These are phyloP conservation scores for Genyomyrus donnyi DNA, from an alignment of 2,113 vertebrate genomes.

Conservation along the genomic window DNA sequence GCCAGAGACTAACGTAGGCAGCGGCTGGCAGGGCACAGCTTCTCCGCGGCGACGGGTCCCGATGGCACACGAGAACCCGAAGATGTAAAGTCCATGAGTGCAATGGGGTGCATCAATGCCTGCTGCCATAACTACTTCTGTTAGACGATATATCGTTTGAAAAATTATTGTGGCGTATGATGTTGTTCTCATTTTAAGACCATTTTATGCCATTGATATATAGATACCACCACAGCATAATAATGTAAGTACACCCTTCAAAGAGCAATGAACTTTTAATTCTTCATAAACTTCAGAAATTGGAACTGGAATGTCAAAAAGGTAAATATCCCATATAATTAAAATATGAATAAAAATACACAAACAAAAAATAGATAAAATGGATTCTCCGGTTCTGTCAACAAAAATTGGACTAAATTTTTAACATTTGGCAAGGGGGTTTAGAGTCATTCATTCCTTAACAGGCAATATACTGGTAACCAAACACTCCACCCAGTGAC, in stretches of 20 bases:
- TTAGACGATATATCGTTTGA: neutral
- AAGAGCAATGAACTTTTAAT: neutral
- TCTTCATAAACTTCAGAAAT: neutral
- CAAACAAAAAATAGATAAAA: too few species aligned
- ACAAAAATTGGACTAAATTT: neutral
- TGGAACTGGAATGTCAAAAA: neutral
- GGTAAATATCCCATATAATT: too few species aligned
- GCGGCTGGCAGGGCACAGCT: neutral
- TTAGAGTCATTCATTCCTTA: neutral
- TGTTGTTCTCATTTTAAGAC: neutral
- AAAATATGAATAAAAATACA: too few species aligned
- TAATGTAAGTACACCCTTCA: neutral
- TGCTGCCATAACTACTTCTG: neutral
- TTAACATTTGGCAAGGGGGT: neutral
- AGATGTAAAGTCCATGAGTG: neutral
- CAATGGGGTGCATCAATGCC: neutral
- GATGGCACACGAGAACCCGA: neutral
- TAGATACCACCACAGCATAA: too few species aligned
- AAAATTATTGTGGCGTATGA: neutral
- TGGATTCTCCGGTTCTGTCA: too few species aligned
- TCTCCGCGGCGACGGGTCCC: neutral
- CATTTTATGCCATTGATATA: too few species aligned
- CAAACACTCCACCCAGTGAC: too few species aligned
- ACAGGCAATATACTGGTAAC: neutral
- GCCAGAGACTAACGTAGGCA: neutral